Base-by-base conservation (phyloP, 2,888 invertebrate species). In the Automeris io region DNA sequence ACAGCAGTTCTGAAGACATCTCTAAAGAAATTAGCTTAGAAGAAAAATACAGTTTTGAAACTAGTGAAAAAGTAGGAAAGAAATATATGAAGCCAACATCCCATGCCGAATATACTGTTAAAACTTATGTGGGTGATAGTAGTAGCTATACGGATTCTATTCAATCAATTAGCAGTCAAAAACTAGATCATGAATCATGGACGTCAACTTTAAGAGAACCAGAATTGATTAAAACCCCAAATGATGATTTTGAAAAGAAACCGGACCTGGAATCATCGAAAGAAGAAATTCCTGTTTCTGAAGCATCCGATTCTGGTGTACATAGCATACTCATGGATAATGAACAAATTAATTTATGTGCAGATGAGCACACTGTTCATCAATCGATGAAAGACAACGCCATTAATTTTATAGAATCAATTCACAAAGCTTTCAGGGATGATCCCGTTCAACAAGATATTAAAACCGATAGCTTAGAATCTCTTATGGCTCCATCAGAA, bases 11-110 rank as follows among this genome's bases (percentile, higher is more conserved):
- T 2, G 83, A 86, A 62, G 85, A 83, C 40, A 52, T 78, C 8
- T 83, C 78, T 1, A 83, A 71, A 57, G 83, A 85, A 64, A 55
- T 67, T 1, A 86, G 79, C 40, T 64, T 80, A 43, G 85, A 85
- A 64, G 85, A 86, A 60, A 86, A 86, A 57, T 70, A 80, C 39
- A 77, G 80, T 51, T 79, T 59, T 57, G 80, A 86, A 64, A 61
- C 70, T 34, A 65, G 65, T 35, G 83, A 83, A 61, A 86, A 85
- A 53, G 53, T 61, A 3, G 64, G 66, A 35, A 70, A 65, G 39
- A 65, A 61, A 50, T 29, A 25, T 2, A 1, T 18, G 7, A 5
- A 8, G 19, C 8, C 25, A 9, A 12, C n/a, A 2, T 23, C 7
- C 19, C 43, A 37, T 3, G 41, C 39, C 11, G 43, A 45, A 16